These are phyloP conservation scores for Tenualosa thibaudeaui DNA, from an alignment of 2,797 vertebrate genomes.

Conservation along the genomic window DNA sequence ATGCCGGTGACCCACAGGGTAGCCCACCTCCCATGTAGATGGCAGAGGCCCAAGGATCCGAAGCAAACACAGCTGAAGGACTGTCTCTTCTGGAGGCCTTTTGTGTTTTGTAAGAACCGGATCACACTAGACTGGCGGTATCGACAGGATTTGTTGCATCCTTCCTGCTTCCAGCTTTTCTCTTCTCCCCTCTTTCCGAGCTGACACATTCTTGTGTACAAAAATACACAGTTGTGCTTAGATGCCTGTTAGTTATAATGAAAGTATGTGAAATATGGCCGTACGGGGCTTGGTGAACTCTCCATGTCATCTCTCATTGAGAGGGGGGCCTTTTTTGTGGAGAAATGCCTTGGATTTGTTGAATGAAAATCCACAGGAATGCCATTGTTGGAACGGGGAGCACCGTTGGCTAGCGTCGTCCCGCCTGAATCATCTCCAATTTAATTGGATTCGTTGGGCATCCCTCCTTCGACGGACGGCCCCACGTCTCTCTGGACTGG, in stretches of 20 bases:
- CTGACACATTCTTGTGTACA: neutral
- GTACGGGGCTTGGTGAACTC: neutral
- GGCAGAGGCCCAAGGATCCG: slow-evolving; percentile 50
- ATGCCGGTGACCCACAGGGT: slow-evolving; percentile 54
- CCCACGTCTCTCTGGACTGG: slow-evolving; percentile 67
- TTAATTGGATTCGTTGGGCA: slow-evolving; percentile 75
- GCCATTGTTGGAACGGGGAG: slow-evolving; percentile 57
- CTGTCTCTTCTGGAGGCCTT: slow-evolving; percentile 41
- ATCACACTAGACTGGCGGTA: neutral
- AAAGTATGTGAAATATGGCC: slow-evolving; percentile 5
- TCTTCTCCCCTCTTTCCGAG: neutral
- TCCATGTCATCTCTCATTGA: slow-evolving; percentile 4
- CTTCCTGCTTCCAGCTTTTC: neutral
- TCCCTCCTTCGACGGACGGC: slow-evolving; percentile 46
- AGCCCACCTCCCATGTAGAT: slow-evolving; percentile 60
- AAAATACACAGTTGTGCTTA: neutral
- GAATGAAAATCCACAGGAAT: slow-evolving; percentile 55
- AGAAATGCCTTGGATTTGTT: slow-evolving; percentile 36
- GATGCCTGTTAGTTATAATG: neutral
- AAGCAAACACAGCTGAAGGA: slow-evolving; percentile 41
- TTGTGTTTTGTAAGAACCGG: slow-evolving; percentile 7
- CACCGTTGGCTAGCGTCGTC: slow-evolving; percentile 56
- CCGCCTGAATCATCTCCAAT: slow-evolving; percentile 65
- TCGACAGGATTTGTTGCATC: slow-evolving; percentile 1
- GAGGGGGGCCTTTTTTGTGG: slow-evolving; percentile 45